Evolutionary conservation across 2,113 vertebrate species (phyloP), one percentile per base, ranked within the genome.

Genomic region (Bettongia penicillata): DNA sequence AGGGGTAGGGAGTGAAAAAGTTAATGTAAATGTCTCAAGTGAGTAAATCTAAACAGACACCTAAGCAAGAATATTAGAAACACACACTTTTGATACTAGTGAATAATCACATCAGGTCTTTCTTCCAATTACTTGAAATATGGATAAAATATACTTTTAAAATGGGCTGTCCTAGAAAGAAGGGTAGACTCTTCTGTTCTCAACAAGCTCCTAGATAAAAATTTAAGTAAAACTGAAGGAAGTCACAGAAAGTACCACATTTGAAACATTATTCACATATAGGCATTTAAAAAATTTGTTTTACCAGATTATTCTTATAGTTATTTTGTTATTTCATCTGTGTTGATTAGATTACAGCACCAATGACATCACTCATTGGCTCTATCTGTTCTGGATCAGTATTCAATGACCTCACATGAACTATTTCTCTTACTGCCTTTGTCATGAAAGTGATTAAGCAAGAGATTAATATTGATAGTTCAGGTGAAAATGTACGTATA

Each of bases 171-270:
- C 37, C n/a, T n/a, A 43, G 37, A 43, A 84, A 68, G 12, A 43
- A 19, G 4, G 19, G 37, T 43, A n/a, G 37, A 77, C 5, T 84
- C 22, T 84, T 22, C 37, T 23, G 1, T 8, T 77, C 68, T 84
- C 22, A 84, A 84, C n/a, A 43, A 22, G 37, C 7, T 50, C 43
- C 89, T 53, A 55, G 7, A 68, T 24, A 91, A 89, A 94, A 92
- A 92, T 47, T 8, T 48, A 92, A 50, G 1, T 94, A 47, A 49
- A 23, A 84, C 53, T 50, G 89, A 91, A 94, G 19, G 23, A 24
- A 93, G 53, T 68, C 61, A 53, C 31, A 91, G 94, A 96, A 51
- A 93, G n/a, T 90, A 3, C 12, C 68, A 49, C 37, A 90, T 9
- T 52, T 90, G 24, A 47, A 95, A 28, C 51, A 31, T 11, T 37